Evolutionary conservation across 1,140 invertebrate species (phyloP).

Genomic region (Lepidurus apus): DNA sequence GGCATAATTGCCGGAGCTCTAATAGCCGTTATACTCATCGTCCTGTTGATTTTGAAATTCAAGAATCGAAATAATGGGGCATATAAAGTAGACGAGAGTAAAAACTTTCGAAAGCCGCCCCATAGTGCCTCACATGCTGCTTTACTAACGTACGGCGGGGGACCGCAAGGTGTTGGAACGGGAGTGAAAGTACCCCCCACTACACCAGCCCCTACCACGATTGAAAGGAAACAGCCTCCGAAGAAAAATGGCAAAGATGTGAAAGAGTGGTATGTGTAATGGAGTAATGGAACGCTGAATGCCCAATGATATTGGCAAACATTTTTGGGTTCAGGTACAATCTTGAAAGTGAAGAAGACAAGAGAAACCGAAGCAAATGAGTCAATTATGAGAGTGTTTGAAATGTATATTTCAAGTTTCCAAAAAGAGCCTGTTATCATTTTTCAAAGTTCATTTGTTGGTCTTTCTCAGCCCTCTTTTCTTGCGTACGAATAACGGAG

Average conservation of each 20-base stretch:
- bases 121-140: slow-evolving; percentile 55
- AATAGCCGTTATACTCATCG: slow-evolving; percentile 83
- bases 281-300: not conserved
- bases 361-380: not conserved
- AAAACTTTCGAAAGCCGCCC: slow-evolving; percentile 45
- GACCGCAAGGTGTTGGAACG: slow-evolving; percentile 45
- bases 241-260: slow-evolving; percentile 79
- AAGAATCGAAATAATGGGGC: slow-evolving; percentile 77
- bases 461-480: slow-evolving; percentile 9
- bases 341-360: not conserved
- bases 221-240: slow-evolving; percentile 46
- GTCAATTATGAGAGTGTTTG: slow-evolving; percentile 23
- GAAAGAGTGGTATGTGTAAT: slow-evolving; percentile 89
- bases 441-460: not conserved
- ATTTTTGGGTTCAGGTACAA: not conserved
- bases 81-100: slow-evolving; percentile 82
- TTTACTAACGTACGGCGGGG: slow-evolving; percentile 52
- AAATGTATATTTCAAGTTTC: slow-evolving; percentile 4
- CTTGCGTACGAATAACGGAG: not conserved
- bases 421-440: not conserved
- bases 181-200: slow-evolving; percentile 44
- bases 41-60: slow-evolving; percentile 82
- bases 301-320: not conserved
- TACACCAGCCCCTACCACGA: slow-evolving; percentile 42
- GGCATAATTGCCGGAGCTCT: slow-evolving; percentile 85